These are phyloP conservation scores for Wiebesia pumilae DNA, from an alignment of 1,140 invertebrate species.

Conservation along the genomic window DNA sequence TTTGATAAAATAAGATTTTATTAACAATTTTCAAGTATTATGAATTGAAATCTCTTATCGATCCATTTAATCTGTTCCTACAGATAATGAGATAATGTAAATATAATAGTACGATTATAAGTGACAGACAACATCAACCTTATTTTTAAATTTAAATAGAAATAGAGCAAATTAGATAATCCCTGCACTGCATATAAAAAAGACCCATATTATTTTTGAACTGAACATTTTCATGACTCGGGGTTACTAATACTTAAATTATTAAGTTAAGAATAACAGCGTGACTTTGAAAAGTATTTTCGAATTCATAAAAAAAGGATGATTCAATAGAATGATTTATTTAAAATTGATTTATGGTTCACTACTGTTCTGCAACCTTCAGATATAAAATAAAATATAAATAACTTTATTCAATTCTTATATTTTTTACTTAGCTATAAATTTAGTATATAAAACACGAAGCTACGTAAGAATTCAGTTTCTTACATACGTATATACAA, in stretches of 20 bases:
- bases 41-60: not conserved
- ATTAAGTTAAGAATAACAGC: no score
- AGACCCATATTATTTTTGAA: not conserved
- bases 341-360: no score
- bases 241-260: no score
- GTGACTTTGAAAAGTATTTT: no score
- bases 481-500: not conserved
- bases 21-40: not conserved
- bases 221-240: not conserved
- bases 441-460: not conserved
- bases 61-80: constrained; percentile 4
- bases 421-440: not conserved
- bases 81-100: constrained; percentile 10
- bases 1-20: no score
- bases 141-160: not conserved
- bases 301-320: no score
- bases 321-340: no score
- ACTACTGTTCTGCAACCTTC: not conserved
- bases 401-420: not conserved
- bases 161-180: not conserved
- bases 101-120: not conserved
- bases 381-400: not conserved
- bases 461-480: not conserved
- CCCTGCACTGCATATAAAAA: not conserved
- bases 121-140: not conserved